Evolutionary conservation across 2,113 vertebrate species (phyloP), one percentile per base, ranked within the genome.

Genomic region (Trichomycterus rosablanca): DNA sequence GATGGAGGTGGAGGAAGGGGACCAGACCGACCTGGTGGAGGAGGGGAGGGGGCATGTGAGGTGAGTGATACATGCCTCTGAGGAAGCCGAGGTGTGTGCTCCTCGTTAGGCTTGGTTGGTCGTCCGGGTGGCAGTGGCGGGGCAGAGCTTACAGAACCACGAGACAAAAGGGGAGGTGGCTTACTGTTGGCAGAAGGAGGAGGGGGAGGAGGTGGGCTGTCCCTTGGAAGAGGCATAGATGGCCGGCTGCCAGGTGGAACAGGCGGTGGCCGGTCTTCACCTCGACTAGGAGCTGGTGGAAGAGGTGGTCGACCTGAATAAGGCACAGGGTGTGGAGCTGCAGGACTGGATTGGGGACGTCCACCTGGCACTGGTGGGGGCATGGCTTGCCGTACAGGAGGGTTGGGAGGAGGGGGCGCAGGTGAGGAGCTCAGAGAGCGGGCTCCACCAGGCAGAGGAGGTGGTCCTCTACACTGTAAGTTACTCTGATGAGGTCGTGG

Each of bases 1-100:
- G 73, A 86, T 6, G 57, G 93, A 7, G 92, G 92, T 0, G 91
- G 93, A 28, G 92, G 93, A 16, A 93, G 89, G 14, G 89, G 90
- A 12, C 91, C 92, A 0, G 88, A 62, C 0, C 93, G 89, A 1
- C 78, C 79, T 0, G 80, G 82, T n/a, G 28, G 44, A 2, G 87
- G 59, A 0, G 77, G 59, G 26, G 86, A 62, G 1, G 87, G 74
- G 15, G 76, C 28, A 7, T 81, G 71, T 6, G 86, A 57, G 16
- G 81, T 83, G 63, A 97, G 87, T 0, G 94, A 97, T 73, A 82
- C 4, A 72, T 94, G 94, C 67, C 94, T 83, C 42, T 91, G 90
- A 2, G 93, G 93, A 2, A 95, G 89, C 18, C 90, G 86, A 14
- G 92, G 93, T 28, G 79, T 93, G 56, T 91, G 90, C 3, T 94